A percentile compares a stretch with the other conserved stretches of the same genome.
These are phyloP conservation scores for Myrmecophaga tridactyla DNA, from an alignment of 2,113 vertebrate genomes.

Conservation along the genomic window DNA sequence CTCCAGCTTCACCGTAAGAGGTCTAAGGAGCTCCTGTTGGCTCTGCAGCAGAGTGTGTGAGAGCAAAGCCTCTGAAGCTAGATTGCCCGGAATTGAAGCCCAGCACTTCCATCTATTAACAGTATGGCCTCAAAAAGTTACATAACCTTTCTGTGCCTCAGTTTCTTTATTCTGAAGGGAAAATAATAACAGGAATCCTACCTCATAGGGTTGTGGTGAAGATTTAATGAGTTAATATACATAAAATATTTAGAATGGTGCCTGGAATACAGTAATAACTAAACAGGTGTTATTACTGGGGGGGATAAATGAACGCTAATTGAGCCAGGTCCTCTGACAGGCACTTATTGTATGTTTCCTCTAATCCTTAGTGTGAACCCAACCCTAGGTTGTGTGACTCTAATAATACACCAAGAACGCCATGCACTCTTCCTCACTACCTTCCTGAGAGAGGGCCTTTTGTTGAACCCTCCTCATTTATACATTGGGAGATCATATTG, in stretches of 20 bases:
- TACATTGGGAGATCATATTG: fast-evolving
- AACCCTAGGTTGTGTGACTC: neutral
- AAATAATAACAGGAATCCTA: neutral
- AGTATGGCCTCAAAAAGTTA: neutral
- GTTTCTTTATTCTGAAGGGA: neutral
- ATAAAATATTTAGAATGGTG: neutral
- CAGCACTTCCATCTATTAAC: no score
- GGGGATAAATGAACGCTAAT: neutral
- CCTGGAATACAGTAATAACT: neutral
- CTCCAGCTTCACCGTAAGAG: neutral
- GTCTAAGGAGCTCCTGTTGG: fast-evolving
- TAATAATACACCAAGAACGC: fast-evolving
- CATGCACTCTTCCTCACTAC: neutral
- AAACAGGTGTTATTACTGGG: no score
- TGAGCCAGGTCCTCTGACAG: neutral
- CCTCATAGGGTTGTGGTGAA: neutral
- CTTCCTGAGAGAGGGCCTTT: no score
- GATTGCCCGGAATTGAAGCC: neutral
- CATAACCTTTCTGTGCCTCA: neutral
- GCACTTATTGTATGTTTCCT: neutral
- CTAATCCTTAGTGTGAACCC: neutral
- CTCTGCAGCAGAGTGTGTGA: no score
- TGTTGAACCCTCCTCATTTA: neutral
- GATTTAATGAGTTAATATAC: neutral
- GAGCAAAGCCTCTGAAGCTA: neutral